Conservation (phyloP, 1,140 invertebrate species). For the Pollicipes pollicipes region DNA sequence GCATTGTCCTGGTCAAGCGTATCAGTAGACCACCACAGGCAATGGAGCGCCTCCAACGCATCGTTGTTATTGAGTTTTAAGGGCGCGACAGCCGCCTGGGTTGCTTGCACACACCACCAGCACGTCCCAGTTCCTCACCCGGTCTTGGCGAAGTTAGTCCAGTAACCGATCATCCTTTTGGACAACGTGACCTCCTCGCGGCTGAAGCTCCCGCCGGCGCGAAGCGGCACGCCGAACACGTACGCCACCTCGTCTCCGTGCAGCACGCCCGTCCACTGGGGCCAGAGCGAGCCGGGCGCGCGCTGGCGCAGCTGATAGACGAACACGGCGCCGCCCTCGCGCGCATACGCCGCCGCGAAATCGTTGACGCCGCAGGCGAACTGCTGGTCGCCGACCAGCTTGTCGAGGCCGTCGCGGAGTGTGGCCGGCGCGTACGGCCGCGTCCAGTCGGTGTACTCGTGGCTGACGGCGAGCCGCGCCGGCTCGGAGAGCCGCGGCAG, state of each 20-base stretch:
- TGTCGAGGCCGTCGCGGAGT: constrained; percentile 62
- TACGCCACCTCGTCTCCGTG: constrained; percentile 38
- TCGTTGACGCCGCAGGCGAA: constrained; percentile 90
- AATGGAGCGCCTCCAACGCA: no score
- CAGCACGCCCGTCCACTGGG: constrained; percentile 34
- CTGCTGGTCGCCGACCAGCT: constrained; percentile 86
- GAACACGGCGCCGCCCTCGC: constrained; percentile 29
- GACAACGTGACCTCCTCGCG: no score
- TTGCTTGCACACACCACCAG: no score
- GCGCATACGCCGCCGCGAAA: constrained; percentile 33
- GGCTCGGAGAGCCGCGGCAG: constrained; percentile 38
- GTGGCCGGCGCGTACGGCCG: constrained; percentile 58
- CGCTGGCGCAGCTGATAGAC: constrained; percentile 36
- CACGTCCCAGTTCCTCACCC: no score
- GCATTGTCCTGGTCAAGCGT: no score
- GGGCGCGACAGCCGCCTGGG: no score
- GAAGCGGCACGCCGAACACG: constrained; percentile 33
- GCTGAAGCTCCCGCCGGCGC: no score
- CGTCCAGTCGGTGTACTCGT: constrained; percentile 82
- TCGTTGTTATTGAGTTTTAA: no score
- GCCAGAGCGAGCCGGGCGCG: constrained; percentile 26
- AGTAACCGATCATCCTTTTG: no score
- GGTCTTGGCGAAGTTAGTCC: no score
- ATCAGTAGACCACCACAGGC: no score
- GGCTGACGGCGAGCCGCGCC: constrained; percentile 41